Conservation (phyloP, 2,797 vertebrate genomes). For the Lemur catta region DNA sequence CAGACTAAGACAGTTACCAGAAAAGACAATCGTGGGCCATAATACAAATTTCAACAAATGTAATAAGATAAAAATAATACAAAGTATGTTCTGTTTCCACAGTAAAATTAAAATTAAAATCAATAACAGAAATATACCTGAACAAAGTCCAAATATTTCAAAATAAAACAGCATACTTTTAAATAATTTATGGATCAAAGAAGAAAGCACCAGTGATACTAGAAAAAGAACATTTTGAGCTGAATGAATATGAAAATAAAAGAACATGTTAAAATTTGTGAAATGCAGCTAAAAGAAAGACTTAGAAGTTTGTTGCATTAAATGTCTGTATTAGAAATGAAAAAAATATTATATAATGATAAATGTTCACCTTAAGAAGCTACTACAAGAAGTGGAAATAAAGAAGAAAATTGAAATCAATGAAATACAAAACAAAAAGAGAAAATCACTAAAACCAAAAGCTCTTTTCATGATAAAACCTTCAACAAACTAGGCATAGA, state of each 20-base stretch:
- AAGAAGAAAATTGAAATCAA: not conserved
- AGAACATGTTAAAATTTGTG: not conserved
- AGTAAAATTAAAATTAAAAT: not conserved
- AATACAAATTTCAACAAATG: not conserved
- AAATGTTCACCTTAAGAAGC: not conserved
- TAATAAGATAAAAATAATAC: not conserved
- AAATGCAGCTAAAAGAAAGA: not conserved
- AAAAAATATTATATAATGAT: not conserved
- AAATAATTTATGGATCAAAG: not conserved
- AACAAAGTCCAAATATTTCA: not conserved
- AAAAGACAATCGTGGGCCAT: not conserved
- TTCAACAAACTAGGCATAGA: too few species aligned
- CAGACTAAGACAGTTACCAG: not conserved
- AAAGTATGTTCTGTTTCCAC: not conserved
- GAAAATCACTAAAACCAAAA: not conserved
- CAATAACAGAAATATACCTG: not conserved
- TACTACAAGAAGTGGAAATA: not conserved
- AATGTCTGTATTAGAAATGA: not conserved
- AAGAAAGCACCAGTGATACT: not conserved
- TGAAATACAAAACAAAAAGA: not conserved
- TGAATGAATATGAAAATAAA: not conserved
- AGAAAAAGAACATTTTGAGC: not conserved
- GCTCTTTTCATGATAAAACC: not conserved
- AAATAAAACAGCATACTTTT: not conserved
- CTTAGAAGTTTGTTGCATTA: not conserved